Percentiles rank a stretch among this genome's conserved stretches.
These are phyloP conservation scores for Macrotrachela quadricornifera DNA, from an alignment of 1,140 invertebrate species.

Conservation along the genomic window DNA sequence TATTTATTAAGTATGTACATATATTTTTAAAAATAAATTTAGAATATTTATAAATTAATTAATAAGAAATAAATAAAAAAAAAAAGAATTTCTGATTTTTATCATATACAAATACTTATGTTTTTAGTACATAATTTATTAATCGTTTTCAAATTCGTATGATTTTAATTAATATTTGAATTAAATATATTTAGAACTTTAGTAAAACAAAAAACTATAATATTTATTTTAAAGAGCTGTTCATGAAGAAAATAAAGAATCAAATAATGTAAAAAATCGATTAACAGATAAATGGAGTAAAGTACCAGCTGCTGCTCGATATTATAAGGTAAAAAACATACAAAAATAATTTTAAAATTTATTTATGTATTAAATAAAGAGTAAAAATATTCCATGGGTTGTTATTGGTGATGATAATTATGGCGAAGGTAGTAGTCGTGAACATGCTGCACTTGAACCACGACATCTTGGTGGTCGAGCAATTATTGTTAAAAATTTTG, in stretches of 20 bases:
- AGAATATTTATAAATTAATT: too few species aligned
- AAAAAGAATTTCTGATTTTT: too few species aligned
- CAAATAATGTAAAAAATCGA: conserved; percentile 80
- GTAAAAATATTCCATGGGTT: conserved; percentile 54
- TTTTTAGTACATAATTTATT: too few species aligned
- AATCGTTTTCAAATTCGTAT: too few species aligned
- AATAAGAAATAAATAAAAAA: too few species aligned
- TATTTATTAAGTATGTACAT: conserved; percentile 54
- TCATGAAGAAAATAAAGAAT: conserved; percentile 79
- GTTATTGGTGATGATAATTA: conserved; percentile 97
- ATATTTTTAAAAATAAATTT: too few species aligned
- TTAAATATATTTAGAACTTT: too few species aligned
- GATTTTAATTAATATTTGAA: too few species aligned
- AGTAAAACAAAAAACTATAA: too few species aligned
- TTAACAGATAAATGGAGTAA: conserved; percentile 59
- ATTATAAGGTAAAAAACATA: conserved; percentile 56
- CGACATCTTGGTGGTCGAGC: conserved; percentile 60
- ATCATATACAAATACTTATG: too few species aligned
- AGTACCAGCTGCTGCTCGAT: conserved; percentile 75
- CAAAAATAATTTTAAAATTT: neutral
- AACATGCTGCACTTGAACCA: conserved; percentile 94
- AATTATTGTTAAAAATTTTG: conserved; percentile 97
- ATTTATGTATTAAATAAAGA: conserved; percentile 13
- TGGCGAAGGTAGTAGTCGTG: conserved; percentile 68
- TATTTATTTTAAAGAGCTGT: conserved; percentile 44